Evolutionary conservation across 2,797 vertebrate species (phyloP), one percentile per base, ranked within the genome.

Genomic region (Propithecus perrieri): DNA sequence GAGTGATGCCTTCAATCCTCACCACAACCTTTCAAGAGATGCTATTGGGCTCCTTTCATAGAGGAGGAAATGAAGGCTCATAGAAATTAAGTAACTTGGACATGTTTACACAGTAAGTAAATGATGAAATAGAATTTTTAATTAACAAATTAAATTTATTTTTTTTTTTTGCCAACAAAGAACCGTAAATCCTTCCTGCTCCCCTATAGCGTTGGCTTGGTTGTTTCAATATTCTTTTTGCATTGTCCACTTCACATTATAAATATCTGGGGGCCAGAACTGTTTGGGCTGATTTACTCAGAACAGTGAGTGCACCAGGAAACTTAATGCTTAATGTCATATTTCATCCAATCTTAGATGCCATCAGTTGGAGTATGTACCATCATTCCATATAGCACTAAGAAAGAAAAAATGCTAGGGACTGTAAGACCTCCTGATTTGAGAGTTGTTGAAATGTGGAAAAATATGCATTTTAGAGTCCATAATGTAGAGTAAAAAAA

Each of bases 241-340:
- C 17, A 87, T 57, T 74, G 46, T 81, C 91, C 41, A 69, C 28
- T 17, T 93, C 38, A 89, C 4, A 7, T 79, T 89, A 50, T 92
- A 96, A 85, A 96, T 96, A 86, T 78, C 48, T 59, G 59, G 85
- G 67, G 35, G 24, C 24, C 7, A 74, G 71, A 71, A 85, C 18
- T 57, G 17, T 71, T 78, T 97, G 67, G 48, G 38, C 22, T 95
- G 84, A 94, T 93, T 95, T 93, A 92, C 43, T 69, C 50, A 75
- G 84, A 96, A 74, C 48, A 43, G 3, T 38, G 38, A 43, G 3
- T 38, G 38, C 43, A 74, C 57, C 55, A 69, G 59, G 35, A 89
- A 61, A 35, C 30, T 80, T 93, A 63, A 92, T 79, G 57, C 10
- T 78, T 74, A 88, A 61, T 53, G 26, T n/a, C 4, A 10, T 85